Conservation (phyloP, 2,113 vertebrate genomes). For the Meleagris gallopavo region DNA sequence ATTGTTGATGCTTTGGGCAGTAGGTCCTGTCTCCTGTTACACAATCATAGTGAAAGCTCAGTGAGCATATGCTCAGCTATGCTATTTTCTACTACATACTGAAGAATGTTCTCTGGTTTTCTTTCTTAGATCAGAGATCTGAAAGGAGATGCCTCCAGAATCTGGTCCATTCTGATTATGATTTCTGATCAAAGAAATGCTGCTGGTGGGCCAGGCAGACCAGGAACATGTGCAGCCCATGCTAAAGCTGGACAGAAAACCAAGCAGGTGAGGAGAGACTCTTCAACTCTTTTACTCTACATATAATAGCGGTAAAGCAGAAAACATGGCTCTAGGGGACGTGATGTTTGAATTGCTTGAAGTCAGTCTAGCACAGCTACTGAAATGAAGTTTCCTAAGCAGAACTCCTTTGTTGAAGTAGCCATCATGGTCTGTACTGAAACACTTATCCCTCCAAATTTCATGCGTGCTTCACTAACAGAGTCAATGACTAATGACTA, state of each 20-base stretch:
- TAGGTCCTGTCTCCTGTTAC: neutral
- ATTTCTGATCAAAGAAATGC: neutral
- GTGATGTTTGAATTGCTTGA: accelerated
- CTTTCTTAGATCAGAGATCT: neutral
- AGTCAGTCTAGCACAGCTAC: neutral
- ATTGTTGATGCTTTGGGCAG: neutral
- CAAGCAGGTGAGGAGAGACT: neutral
- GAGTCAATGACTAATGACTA: neutral
- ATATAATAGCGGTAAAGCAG: neutral
- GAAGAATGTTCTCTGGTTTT: neutral
- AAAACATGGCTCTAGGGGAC: neutral
- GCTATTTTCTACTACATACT: neutral
- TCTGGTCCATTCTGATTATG: neutral
- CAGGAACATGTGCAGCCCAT: accelerated
- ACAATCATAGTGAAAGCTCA: neutral
- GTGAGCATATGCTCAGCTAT: neutral
- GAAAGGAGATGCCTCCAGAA: neutral
- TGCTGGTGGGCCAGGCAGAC: neutral
- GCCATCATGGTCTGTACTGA: neutral
- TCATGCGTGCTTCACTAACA: neutral
- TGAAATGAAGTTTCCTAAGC: neutral
- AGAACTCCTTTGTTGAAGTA: neutral
- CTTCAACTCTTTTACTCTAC: neutral
- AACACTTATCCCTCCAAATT: neutral
- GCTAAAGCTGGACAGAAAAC: neutral